phyloP scores from a whole-genome alignment of 2,797 vertebrate genomes.

The Microtus californicus region DNA sequence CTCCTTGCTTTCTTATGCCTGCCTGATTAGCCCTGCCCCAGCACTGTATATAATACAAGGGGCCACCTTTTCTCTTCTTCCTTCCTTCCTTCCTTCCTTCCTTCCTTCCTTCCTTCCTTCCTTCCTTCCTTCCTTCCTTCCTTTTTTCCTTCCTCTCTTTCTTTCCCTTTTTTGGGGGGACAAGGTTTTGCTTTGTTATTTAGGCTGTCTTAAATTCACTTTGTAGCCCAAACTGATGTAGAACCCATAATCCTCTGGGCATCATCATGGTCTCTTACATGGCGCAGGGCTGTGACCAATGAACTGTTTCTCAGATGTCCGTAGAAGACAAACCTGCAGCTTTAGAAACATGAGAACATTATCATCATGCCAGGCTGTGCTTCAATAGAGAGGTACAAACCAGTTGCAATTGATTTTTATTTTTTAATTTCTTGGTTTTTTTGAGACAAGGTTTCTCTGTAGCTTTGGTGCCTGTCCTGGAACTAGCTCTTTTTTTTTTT shows the following conservation, averaged over 20 bases:
- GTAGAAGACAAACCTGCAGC: neutral
- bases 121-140: no score
- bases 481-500: no score
- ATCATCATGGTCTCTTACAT: neutral
- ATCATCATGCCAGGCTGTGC: neutral
- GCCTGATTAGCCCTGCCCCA: neutral
- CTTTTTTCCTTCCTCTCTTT: no score
- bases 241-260: no score
- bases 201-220: neutral
- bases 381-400: neutral
- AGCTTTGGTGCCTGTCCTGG: no score
- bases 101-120: no score
- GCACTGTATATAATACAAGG: no score
- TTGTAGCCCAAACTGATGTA: neutral
- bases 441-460: no score
- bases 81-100: no score
- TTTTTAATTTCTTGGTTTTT: no score
- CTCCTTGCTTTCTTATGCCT: neutral
- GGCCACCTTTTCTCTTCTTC: neutral
- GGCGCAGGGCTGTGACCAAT: neutral
- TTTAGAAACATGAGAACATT: conserved; percentile 7
- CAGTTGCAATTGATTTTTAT: neutral
- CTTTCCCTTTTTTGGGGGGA: no score
- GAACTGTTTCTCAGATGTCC: neutral
- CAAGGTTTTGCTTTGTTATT: neutral